Base-by-base conservation (phyloP, 2,888 invertebrate species). In the Thymelicus acteon region DNA sequence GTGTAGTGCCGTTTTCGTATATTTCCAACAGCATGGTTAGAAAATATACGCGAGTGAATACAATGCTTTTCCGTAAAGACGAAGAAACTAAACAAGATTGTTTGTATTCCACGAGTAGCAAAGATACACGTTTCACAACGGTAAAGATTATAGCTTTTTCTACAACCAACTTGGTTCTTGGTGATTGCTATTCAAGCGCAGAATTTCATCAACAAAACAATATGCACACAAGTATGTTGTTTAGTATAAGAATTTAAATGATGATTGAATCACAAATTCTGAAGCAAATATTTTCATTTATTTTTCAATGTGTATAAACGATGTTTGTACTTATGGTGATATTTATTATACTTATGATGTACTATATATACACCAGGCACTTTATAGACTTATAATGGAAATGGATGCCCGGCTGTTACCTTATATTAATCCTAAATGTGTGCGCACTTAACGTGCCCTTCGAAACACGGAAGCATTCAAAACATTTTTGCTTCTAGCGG, bases 111-210 rank as follows among this genome's bases (percentile, higher is more conserved):
- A 48, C 7, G 48, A 68, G 47, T 62, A 31, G 8, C 39, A 68
- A 58, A 58, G 66, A 54, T 52, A 65, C 47, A 65, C 47, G 47
- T 58, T 66, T 58, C 47, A 66, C 66, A 58, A 31, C 24, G 54
- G 12, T 24, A 7, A 12, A 54, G 24, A 54, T 54, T 54, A 54
- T 24, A 54, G 24, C 7, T 19, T 54, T 54, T 54, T 54, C 24
- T 24, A 54, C 31, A 54, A 24, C 24, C 24, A 54, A 12, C 54
- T 19, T 54, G 48, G 10, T 48, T 48, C 48, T 48, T 48, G 52
- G 52, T 52, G 52, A 52, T 12, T 52, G 52, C 19, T 79, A 76
- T 78, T 78, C 72, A 52, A 19, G 52, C 52, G 19, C 52, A 13
- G 19, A 19, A 19, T 19, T 52, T 52, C 7, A 52, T 19, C 52